Evolutionary conservation across 2,797 vertebrate species (phyloP).

Genomic region (Myotis daubentonii): DNA sequence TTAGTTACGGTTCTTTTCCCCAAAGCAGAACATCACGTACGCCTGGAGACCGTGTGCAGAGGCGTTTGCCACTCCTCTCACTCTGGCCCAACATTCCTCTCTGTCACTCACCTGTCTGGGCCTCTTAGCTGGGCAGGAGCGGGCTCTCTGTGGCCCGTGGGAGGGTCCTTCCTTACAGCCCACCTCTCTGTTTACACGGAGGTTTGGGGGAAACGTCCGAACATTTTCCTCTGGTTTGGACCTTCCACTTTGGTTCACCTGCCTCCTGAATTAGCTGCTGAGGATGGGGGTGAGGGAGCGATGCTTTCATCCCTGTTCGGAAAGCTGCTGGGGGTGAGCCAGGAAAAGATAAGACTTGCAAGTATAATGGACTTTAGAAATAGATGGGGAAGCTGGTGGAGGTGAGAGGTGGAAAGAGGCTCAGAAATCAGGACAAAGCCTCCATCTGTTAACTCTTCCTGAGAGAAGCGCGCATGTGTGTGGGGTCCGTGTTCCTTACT

Average conservation of each 20-base stretch:
- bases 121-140: background rate
- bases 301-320: background rate
- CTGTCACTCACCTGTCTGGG: background rate
- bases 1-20: background rate
- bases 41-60: background rate
- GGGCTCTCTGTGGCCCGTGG: fast-evolving
- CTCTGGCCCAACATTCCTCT: background rate
- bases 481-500: background rate
- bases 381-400: background rate
- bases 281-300: background rate
- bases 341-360: background rate
- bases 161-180: background rate
- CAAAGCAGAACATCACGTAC: background rate
- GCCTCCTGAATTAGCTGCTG: background rate
- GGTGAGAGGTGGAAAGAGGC: background rate
- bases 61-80: background rate
- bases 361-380: background rate
- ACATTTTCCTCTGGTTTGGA: background rate
- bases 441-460: background rate
- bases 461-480: background rate
- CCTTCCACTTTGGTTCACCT: background rate
- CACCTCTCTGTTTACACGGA: background rate
- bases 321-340: background rate
- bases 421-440: background rate
- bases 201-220: background rate